These are phyloP conservation scores for Harpalus rufipes DNA, from an alignment of 2,888 invertebrate species.

Conservation along the genomic window DNA sequence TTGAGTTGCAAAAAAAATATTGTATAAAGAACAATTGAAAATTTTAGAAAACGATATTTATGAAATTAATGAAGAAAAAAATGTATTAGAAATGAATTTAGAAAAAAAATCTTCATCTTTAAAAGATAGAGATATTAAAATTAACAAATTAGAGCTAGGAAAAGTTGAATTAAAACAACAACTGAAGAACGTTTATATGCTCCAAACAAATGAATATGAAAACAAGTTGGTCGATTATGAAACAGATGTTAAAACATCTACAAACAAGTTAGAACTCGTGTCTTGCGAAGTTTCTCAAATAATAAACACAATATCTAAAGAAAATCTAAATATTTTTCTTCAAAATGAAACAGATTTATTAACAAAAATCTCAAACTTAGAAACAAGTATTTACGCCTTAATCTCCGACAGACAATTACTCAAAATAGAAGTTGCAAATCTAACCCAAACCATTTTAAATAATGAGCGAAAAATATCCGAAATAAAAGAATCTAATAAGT, in stretches of 20 bases:
- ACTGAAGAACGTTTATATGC: neutral
- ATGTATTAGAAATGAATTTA: neutral
- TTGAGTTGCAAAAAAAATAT: too few species aligned
- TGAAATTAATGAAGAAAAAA: neutral
- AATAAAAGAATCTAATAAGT: slow-evolving; percentile 68
- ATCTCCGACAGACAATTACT: slow-evolving; percentile 31
- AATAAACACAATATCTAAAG: neutral
- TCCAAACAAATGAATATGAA: slow-evolving; percentile 8
- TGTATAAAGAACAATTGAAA: too few species aligned
- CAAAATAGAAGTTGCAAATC: slow-evolving; percentile 21
- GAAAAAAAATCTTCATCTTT: neutral
- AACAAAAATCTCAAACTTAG: slow-evolving; percentile 15
- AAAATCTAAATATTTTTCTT: slow-evolving; percentile 17
- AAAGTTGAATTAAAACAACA: neutral
- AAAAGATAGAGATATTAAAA: neutral
- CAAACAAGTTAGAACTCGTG: neutral
- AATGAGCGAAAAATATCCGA: slow-evolving; percentile 46
- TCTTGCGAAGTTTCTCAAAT: neutral
- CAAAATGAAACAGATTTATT: neutral
- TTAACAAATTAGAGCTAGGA: neutral
- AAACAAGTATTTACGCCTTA: slow-evolving; percentile 19
- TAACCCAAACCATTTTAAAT: slow-evolving; percentile 11
- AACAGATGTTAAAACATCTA: neutral
- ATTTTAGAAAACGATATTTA: neutral
- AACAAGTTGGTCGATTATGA: neutral